Evolutionary conservation across 2,113 vertebrate species (phyloP), one percentile per base, ranked within the genome.

Genomic region (Callipepla californica): DNA sequence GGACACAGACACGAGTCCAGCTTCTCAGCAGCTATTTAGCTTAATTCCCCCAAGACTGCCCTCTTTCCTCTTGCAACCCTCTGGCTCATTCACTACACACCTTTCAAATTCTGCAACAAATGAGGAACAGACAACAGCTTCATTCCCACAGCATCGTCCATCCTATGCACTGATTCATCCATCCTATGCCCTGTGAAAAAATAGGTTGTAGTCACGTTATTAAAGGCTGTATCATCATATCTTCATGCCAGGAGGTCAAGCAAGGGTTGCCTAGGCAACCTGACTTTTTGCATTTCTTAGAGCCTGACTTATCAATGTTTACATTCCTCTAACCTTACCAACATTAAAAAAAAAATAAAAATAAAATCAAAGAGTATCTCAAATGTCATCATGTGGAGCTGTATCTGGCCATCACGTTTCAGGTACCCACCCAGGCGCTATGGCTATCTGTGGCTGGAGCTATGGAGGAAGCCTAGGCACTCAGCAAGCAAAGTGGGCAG

Each of bases 81-180:
- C 80, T 93, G 90, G 77, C 93, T 96, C 83, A 88, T 95, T 96
- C 90, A 81, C 94, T 95, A 96, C 96, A 96, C 95, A 96, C 95
- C 94, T 96, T 96, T 94, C 93, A 96, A 94, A 94, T 95, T 96
- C 95, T 96, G 96, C 96, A 96, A 96, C 92, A 96, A 96, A 96
- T 96, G 96, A 96, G 96, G 96, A 86, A 96, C 95, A 95, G 96
- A 95, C 82, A 96, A 96, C 76, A 96, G 94, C 96, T 95, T 94
- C 94, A 96, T 92, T 72, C 92, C 96, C 92, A 94, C 92, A 96
- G 91, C 92, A 95, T 95, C 94, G 62, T 96, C 95, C 96, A 94
- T 95, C 87, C 93, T 91, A 95, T 94, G 89, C 61, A 96, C 93
- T 94, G 96, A 95, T 92, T 94, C 82, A 82, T 96, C 93, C 96